Evolutionary conservation across 2,113 vertebrate species (phyloP).

Genomic region (Rhea americana): DNA sequence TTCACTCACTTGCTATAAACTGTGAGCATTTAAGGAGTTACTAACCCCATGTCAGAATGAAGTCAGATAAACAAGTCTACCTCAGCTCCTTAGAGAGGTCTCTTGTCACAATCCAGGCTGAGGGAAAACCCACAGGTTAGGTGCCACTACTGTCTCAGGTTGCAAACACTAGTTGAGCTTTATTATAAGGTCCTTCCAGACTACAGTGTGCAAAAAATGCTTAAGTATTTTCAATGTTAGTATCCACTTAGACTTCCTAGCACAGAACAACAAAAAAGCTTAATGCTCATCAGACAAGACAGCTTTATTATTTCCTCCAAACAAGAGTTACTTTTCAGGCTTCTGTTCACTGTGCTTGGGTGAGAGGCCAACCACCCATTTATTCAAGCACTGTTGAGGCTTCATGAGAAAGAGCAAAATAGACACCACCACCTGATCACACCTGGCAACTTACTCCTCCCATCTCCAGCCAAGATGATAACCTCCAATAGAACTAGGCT

Average conservation of each 20-base stretch:
- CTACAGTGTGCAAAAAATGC: background rate
- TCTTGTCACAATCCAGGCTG: background rate
- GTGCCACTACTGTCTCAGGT: background rate
- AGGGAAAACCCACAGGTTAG: background rate
- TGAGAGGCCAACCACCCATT: background rate
- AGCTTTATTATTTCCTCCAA: background rate
- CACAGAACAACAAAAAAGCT: background rate
- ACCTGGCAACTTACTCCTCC: background rate
- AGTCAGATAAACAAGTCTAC: background rate
- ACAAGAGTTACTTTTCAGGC: background rate
- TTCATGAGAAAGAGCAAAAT: background rate
- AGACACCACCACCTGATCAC: background rate
- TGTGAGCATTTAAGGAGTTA: background rate
- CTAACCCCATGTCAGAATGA: background rate
- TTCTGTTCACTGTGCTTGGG: background rate
- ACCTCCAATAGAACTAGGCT: background rate
- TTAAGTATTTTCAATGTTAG: background rate
- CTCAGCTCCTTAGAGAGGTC: background rate
- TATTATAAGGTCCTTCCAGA: background rate
- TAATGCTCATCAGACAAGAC: background rate
- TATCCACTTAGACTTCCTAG: background rate
- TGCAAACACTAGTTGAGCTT: background rate
- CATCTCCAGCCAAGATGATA: background rate
- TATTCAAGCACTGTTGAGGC: rapidly evolving
- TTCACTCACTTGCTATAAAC: background rate